Conservation (phyloP, 1,140 invertebrate genomes). For the Pachyrhynchus sulphureomaculatus region DNA sequence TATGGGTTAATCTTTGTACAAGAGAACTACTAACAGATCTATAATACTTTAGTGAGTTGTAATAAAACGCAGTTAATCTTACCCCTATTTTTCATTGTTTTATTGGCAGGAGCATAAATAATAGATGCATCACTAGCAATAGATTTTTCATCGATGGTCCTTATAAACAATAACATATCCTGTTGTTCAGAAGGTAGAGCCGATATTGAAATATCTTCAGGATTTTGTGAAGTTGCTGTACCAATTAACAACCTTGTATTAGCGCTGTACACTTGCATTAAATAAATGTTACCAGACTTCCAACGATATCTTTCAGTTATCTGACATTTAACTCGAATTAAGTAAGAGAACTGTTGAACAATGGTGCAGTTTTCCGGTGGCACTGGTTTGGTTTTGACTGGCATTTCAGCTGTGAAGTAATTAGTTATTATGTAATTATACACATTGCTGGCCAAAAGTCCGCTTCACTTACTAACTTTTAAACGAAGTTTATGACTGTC, state of each 20-base stretch:
- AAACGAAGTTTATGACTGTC: not conserved
- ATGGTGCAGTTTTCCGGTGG: conserved; percentile 54
- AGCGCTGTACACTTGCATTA: conserved; percentile 60
- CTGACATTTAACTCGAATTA: conserved; percentile 55
- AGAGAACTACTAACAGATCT: too few species aligned
- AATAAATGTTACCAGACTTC: conserved; percentile 50
- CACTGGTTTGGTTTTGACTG: conserved; percentile 33
- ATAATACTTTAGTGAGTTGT: too few species aligned
- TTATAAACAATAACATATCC: conserved; percentile 56
- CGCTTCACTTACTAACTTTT: not conserved
- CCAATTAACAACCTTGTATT: conserved; percentile 55
- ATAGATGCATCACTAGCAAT: conserved; percentile 58
- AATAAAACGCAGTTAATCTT: conserved; percentile 45
- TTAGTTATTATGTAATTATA: not conserved
- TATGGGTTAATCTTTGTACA: too few species aligned
- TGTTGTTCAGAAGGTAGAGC: conserved; percentile 54
- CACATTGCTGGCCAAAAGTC: not conserved
- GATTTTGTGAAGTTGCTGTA: conserved; percentile 55
- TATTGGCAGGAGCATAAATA: conserved; percentile 48
- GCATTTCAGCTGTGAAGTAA: not conserved
- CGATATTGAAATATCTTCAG: conserved; percentile 55
- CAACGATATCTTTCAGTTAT: conserved; percentile 47
- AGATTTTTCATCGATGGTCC: conserved; percentile 55
- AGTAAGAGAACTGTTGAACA: conserved; percentile 52
- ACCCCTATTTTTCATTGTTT: conserved; percentile 44